Conservation (phyloP, 2,888 invertebrate species). For the Dromius quadrimaculatus region DNA sequence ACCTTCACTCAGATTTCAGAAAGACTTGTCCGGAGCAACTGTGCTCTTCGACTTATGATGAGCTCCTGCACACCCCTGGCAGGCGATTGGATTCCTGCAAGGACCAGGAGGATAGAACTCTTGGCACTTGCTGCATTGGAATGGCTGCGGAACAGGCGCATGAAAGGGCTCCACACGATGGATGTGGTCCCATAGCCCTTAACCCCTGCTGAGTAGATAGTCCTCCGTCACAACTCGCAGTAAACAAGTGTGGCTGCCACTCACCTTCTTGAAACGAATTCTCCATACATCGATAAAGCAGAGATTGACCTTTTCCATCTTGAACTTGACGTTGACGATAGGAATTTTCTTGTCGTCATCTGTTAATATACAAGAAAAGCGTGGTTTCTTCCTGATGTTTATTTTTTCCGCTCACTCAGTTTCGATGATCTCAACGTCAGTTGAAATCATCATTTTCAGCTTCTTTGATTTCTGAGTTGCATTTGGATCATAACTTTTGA, state of each 20-base stretch:
- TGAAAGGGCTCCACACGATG: background rate
- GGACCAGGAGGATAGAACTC: background rate
- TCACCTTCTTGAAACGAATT: background rate
- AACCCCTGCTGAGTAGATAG: background rate
- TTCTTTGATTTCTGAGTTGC: background rate
- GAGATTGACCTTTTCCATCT: background rate
- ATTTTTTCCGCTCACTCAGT: background rate
- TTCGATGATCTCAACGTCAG: background rate
- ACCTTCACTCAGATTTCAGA: background rate
- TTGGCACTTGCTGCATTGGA: constrained; percentile 2
- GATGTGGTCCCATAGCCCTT: background rate
- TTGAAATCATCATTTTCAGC: background rate
- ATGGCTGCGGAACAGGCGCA: background rate
- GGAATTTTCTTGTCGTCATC: background rate
- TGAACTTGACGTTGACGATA: background rate
- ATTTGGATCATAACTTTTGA: background rate
- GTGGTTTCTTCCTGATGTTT: background rate
- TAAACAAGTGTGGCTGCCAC: background rate
- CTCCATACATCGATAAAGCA: background rate
- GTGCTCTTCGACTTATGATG: background rate
- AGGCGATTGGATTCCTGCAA: background rate
- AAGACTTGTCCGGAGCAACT: background rate
- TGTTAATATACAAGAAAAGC: background rate
- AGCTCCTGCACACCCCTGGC: background rate
- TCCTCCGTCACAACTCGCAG: background rate